phyloP scores from a whole-genome alignment of 53 echinoderm and acorn worm species.

The Arbacia lixula region DNA sequence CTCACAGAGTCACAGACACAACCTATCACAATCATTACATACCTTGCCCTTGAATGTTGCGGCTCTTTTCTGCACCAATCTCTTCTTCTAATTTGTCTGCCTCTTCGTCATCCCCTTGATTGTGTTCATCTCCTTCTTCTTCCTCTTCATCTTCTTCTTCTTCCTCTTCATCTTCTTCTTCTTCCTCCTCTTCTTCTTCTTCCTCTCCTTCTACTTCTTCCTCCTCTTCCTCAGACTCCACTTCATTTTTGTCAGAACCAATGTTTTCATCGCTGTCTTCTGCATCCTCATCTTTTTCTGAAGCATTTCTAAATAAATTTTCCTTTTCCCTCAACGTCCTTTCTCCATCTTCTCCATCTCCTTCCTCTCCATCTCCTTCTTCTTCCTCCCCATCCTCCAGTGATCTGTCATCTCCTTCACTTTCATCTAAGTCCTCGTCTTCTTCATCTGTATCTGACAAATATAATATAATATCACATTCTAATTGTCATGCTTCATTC shows the following conservation, averaged over 20 bases:
- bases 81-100: neutral
- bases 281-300: neutral
- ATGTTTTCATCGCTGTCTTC: conserved; percentile 31
- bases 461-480: too few relatives aligned
- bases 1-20: neutral
- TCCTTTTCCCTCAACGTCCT: too few relatives aligned
- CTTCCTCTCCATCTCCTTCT: conserved; percentile 11
- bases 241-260: conserved; percentile 37
- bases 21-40: neutral
- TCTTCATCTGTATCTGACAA: conserved; percentile 32
- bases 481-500: too few relatives aligned
- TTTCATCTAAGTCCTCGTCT: conserved; percentile 54
- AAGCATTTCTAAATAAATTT: too few relatives aligned
- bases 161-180: conserved; percentile 25
- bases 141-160: conserved; percentile 41
- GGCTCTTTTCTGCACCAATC: neutral
- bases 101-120: conserved; percentile 6
- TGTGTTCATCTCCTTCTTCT: conserved; percentile 31
- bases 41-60: neutral
- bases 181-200: conserved; percentile 9
- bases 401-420: neutral
- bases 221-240: conserved; percentile 30
- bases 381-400: neutral
- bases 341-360: conserved; percentile 19
- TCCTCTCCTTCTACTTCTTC: conserved; percentile 49